Base-by-base conservation (phyloP, 2,113 vertebrate species). In the Micromys minutus region DNA sequence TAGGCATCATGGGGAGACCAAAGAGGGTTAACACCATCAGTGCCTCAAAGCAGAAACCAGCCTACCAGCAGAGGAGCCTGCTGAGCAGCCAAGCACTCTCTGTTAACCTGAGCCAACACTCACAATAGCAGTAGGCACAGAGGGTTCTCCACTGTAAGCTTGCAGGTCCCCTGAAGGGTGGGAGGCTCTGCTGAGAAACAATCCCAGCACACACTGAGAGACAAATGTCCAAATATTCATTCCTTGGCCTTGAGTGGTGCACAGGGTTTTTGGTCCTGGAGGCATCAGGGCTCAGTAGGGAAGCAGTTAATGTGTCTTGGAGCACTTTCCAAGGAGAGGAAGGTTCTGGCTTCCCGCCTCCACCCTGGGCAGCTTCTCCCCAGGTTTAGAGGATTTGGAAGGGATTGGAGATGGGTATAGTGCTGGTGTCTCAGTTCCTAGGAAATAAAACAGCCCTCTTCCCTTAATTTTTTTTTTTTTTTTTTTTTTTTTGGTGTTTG, bases 381-480 rank as follows among this genome's bases (percentile, higher is more conserved):
- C 45, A 97, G 93, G 91, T 97, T 97, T 0, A 21, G 96, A 95
- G 97, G 97, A 98, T 98, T 97, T 97, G 97, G 96, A 97, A 98
- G 96, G 96, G 97, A 93, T 97, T 96, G 97, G 90, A 97, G 95
- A 96, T 97, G 97, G 89, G 96, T 97, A 93, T 94, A 95, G 97
- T 97, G 96, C 95, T 97, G 95, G 94, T 76, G 7, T 87, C 97
- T 90, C 94, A 0, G 74, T 97, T 98, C 98, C 97, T 96, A 96
- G 97, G 98, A 94, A 97, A 98, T 98, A 98, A 97, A 98, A 98
- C 97, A 97, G 93, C 26, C 94, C 96, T 97, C 97, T 96, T 93
- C 88, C 89, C 97, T n/a, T 67, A 86, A 95, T 96, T 97, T 97
- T 90, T n/a, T n/a, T n/a, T n/a, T n/a, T n/a, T n/a, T n/a, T n/a